Percentiles rank a stretch among this genome's conserved stretches.
Conservation (phyloP, 2,113 vertebrate genomes). For the Phylloscopus trochiloides region DNA sequence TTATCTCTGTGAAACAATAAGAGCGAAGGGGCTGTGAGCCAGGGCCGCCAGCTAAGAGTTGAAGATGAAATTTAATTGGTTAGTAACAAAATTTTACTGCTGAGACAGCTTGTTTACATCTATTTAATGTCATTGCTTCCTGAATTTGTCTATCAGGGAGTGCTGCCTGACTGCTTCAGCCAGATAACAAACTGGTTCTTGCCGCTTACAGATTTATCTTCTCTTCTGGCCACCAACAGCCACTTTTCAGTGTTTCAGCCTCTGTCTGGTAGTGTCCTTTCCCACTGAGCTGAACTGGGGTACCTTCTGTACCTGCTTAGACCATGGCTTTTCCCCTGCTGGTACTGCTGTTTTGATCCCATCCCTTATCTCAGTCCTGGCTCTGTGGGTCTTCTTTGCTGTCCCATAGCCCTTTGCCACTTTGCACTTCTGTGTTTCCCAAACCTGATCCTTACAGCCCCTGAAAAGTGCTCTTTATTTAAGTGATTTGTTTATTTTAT, state of each 20-base stretch:
- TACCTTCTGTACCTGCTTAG: background rate
- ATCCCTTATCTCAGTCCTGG: background rate
- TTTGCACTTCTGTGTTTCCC: background rate
- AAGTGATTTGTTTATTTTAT: background rate
- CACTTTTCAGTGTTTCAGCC: background rate
- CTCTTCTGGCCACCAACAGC: conserved; percentile 36
- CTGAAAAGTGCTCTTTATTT: background rate
- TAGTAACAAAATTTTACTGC: conserved; percentile 67
- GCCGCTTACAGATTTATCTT: conserved; percentile 19
- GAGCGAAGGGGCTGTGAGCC: conserved; percentile 36
- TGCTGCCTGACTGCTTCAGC: conserved; percentile 58
- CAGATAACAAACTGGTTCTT: conserved; percentile 36
- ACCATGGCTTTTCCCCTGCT: background rate
- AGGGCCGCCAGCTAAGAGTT: conserved; percentile 48
- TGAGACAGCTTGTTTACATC: conserved; percentile 70
- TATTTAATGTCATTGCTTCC: conserved; percentile 62
- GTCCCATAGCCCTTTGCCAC: background rate
- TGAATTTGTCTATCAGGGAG: conserved; percentile 57
- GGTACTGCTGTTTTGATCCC: background rate
- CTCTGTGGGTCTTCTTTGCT: background rate
- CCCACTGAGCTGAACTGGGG: background rate
- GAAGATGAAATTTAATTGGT: conserved; percentile 67
- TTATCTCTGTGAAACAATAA: conserved; percentile 48
- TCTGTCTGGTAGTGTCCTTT: background rate
- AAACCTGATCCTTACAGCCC: background rate